Evolutionary conservation across 1,140 invertebrate genomes (phyloP).

Genomic region (Laupala kohalensis): DNA sequence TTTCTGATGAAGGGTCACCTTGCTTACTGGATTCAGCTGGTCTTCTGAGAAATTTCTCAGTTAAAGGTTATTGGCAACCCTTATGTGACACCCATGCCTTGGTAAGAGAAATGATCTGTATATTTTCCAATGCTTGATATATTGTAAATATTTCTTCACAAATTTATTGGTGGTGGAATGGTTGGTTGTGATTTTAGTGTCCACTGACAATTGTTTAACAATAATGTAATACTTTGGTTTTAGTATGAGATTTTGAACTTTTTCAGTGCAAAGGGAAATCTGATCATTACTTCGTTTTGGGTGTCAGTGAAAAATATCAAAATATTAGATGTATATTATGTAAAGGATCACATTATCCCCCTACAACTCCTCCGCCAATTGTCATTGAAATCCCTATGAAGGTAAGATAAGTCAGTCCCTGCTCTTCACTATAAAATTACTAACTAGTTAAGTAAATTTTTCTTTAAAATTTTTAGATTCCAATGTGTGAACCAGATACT

Average conservation of each 20-base stretch:
- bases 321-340: constrained; percentile 71
- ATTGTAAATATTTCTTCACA: too few species aligned
- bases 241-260: constrained; percentile 6
- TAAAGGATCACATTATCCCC: constrained; percentile 74
- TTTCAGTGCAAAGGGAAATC: constrained; percentile 49
- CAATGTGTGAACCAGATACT: constrained; percentile 64
- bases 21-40: constrained; percentile 52
- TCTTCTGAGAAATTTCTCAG: constrained; percentile 46
- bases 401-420: constrained; percentile 24
- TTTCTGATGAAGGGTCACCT: constrained; percentile 65
- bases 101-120: constrained; percentile 38
- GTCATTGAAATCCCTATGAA: constrained; percentile 53
- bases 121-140: too few species aligned
- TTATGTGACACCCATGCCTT: constrained; percentile 56
- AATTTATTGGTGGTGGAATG: too few species aligned
- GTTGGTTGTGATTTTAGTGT: too few species aligned
- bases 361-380: constrained; percentile 70
- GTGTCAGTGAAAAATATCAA: constrained; percentile 59
- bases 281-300: constrained; percentile 71
- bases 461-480: constrained; percentile 35
- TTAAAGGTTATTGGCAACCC: constrained; percentile 61
- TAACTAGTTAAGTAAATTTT: neutral
- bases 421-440: neutral
- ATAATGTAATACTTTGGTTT: too few species aligned
- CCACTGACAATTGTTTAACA: too few species aligned